Conservation (phyloP, 2,797 vertebrate genomes). For the Sarcophilus harrisii region DNA sequence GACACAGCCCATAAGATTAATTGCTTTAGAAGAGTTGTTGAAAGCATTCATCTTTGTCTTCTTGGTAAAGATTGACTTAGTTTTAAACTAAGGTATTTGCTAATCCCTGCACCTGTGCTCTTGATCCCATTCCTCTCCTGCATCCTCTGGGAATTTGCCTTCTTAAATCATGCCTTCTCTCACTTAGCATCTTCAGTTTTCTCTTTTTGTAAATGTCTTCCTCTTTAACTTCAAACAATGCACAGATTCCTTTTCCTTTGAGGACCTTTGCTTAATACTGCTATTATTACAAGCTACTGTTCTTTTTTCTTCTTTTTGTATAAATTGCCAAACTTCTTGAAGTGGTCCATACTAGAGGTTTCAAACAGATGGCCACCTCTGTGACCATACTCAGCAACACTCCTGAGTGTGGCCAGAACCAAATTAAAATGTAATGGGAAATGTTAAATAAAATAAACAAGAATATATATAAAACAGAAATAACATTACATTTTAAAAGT, state of each 20-base stretch:
- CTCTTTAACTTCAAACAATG: not conserved
- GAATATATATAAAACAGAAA: not conserved
- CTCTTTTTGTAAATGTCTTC: not conserved
- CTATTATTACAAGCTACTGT: not conserved
- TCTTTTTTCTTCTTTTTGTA: not conserved
- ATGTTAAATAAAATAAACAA: not conserved
- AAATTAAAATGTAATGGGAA: not conserved
- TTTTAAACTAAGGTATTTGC: constrained; percentile 1
- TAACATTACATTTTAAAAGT: not conserved
- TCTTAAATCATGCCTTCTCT: not conserved
- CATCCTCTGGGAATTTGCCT: not conserved
- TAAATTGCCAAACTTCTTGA: not conserved
- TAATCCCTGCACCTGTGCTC: not conserved
- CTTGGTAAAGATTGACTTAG: not conserved
- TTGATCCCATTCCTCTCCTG: not conserved
- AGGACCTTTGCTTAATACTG: not conserved
- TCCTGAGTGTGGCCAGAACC: not conserved
- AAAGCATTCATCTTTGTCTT: constrained; percentile 11
- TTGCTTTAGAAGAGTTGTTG: not conserved
- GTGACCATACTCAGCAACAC: not conserved
- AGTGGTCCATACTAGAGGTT: not conserved
- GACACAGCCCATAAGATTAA: not conserved
- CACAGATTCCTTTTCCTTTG: not conserved
- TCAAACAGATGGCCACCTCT: not conserved
- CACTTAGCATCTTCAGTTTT: not conserved